Conservation (phyloP, 1,140 invertebrate species). For the Nylanderia fulva region DNA sequence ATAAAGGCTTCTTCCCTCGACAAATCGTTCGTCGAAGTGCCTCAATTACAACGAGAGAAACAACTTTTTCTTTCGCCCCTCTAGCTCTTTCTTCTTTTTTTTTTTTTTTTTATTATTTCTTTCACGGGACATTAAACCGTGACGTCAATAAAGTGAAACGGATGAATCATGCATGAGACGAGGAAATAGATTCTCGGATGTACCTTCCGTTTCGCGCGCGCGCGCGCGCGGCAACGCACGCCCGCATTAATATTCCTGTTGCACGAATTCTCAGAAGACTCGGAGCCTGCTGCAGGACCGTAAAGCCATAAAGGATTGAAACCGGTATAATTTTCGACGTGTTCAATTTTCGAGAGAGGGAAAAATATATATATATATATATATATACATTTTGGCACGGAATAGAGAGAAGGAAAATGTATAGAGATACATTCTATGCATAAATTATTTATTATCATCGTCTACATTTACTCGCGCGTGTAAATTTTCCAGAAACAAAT, state of each 20-base stretch:
- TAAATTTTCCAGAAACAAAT: background rate
- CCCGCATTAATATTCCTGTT: slow-evolving; percentile 54
- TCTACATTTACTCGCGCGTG: background rate
- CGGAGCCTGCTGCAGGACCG: background rate
- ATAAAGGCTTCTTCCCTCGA: slow-evolving; percentile 39
- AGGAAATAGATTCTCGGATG: slow-evolving; percentile 59
- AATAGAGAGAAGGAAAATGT: background rate
- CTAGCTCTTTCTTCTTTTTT: no score
- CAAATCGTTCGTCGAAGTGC: slow-evolving; percentile 43
- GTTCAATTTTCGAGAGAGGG: slow-evolving; percentile 17
- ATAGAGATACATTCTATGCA: no score
- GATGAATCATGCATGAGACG: slow-evolving; percentile 55
- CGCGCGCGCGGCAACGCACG: background rate
- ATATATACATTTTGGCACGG: background rate
- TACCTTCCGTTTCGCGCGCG: slow-evolving; percentile 40
- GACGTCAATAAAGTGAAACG: slow-evolving; percentile 54
- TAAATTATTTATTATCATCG: background rate
- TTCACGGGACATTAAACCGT: slow-evolving; percentile 27
- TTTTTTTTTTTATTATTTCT: background rate
- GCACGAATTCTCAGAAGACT: slow-evolving; percentile 53
- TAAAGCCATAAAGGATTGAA: slow-evolving; percentile 31
- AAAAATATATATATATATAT: no score
- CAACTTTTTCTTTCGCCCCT: slow-evolving; percentile 20
- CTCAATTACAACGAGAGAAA: slow-evolving; percentile 37
- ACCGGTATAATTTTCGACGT: slow-evolving; percentile 11